phyloP scores from a whole-genome alignment of 2,797 vertebrate species.

The Erpetoichthys calabaricus region DNA sequence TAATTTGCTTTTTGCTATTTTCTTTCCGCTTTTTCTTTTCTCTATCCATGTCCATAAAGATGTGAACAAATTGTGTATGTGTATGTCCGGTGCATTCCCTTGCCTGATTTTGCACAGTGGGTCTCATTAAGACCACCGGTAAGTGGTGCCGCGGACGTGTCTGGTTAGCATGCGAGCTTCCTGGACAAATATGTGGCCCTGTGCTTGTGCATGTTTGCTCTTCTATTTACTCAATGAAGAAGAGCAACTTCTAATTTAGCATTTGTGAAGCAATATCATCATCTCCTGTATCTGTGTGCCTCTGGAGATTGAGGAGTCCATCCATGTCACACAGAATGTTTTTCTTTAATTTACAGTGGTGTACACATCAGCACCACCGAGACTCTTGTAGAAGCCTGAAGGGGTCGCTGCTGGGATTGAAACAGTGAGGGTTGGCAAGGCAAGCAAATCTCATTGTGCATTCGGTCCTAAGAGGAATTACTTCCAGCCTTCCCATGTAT shows the following conservation, averaged over 20 bases:
- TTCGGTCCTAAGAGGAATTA: too few species aligned
- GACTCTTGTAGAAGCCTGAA: conserved; percentile 9
- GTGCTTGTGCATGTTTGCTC: conserved; percentile 43
- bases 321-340: conserved; percentile 21
- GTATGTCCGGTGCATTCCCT: too few species aligned
- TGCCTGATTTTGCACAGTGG: too few species aligned
- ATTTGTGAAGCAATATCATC: conserved; percentile 34
- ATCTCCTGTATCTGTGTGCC: conserved; percentile 21
- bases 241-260: conserved; percentile 29
- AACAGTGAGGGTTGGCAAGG: conserved; percentile 2
- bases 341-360: too few species aligned
- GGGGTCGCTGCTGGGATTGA: conserved; percentile 16
- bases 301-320: conserved; percentile 13
- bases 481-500: too few species aligned
- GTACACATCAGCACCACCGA: not conserved
- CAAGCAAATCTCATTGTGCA: too few species aligned
- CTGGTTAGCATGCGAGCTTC: conserved; percentile 34
- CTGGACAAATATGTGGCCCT: conserved; percentile 48
- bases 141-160: conserved; percentile 7
- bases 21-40: too few species aligned
- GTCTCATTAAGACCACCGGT: too few species aligned
- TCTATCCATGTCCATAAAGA: too few species aligned
- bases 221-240: conserved; percentile 17
- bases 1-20: too few species aligned
- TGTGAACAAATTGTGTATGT: too few species aligned